Percentiles rank a stretch among this genome's conserved stretches.
Conservation (phyloP, 2,888 invertebrate genomes). For the Amiota mariae region DNA sequence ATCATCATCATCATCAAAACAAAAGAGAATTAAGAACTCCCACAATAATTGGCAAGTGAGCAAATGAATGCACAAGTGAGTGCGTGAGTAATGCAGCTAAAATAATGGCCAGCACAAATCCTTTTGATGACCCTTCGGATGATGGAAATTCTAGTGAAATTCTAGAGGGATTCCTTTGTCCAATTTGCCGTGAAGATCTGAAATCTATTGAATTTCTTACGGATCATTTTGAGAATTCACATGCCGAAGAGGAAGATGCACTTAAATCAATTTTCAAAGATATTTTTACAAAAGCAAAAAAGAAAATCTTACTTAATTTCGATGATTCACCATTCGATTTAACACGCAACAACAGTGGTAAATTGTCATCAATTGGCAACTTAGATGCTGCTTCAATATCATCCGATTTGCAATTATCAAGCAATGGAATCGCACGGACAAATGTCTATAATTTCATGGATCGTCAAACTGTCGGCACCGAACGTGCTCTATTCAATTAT, state of each 20-base stretch:
- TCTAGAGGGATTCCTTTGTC: slow-evolving; percentile 95
- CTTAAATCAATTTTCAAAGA: slow-evolving; percentile 84
- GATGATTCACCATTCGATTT: slow-evolving; percentile 79
- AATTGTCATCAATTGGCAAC: slow-evolving; percentile 56
- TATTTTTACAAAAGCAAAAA: slow-evolving; percentile 91
- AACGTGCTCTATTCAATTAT: slow-evolving; percentile 80
- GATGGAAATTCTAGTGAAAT: slow-evolving; percentile 76
- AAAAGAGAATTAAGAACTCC: background rate
- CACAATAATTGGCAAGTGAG: slow-evolving; percentile 6
- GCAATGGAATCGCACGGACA: slow-evolving; percentile 56
- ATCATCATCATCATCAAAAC: background rate
- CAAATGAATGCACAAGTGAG: no score
- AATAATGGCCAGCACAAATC: slow-evolving; percentile 59
- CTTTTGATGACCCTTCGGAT: slow-evolving; percentile 65
- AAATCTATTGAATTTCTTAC: slow-evolving; percentile 88
- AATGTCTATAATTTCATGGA: slow-evolving; percentile 67
- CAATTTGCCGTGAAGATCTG: slow-evolving; percentile 93
- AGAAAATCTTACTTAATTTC: slow-evolving; percentile 84
- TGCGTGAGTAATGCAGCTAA: slow-evolving; percentile 10
- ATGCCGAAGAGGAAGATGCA: slow-evolving; percentile 90
- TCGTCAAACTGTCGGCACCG: slow-evolving; percentile 73
- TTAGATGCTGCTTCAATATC: background rate
- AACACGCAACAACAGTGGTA: slow-evolving; percentile 76
- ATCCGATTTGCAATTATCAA: slow-evolving; percentile 31
- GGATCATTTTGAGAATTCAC: slow-evolving; percentile 90